Conservation (phyloP, 2,113 vertebrate genomes). For the Pseudorectes ferrugineus region DNA sequence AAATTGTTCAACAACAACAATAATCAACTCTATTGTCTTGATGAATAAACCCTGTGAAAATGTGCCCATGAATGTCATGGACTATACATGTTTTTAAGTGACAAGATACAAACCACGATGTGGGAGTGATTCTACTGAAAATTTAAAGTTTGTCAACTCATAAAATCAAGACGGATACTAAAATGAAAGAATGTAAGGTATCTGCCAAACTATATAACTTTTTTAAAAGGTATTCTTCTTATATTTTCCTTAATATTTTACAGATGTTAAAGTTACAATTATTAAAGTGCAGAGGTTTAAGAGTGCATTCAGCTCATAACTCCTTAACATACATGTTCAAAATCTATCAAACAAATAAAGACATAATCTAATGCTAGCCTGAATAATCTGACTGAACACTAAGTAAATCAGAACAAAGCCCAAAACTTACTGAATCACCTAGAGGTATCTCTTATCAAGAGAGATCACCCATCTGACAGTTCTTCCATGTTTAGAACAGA, state of each 20-base stretch:
- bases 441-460: rapidly evolving
- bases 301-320: background rate
- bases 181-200: rapidly evolving
- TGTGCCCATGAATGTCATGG: rapidly evolving
- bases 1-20: background rate
- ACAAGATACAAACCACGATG: background rate
- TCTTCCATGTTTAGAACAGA: background rate
- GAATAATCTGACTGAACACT: background rate
- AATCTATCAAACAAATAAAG: background rate
- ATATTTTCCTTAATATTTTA: background rate
- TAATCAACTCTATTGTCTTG: background rate
- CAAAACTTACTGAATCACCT: background rate
- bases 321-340: background rate
- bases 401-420: background rate
- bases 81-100: background rate
- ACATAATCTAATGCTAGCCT: background rate
- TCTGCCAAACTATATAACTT: background rate
- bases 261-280: background rate
- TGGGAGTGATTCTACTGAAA: background rate
- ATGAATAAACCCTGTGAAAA: background rate
- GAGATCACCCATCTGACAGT: background rate
- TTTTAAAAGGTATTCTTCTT: background rate
- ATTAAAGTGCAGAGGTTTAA: background rate
- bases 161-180: background rate
- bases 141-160: background rate